These are phyloP conservation scores for Drosophila ogumai DNA, from an alignment of 1,140 invertebrate species.

Conservation along the genomic window DNA sequence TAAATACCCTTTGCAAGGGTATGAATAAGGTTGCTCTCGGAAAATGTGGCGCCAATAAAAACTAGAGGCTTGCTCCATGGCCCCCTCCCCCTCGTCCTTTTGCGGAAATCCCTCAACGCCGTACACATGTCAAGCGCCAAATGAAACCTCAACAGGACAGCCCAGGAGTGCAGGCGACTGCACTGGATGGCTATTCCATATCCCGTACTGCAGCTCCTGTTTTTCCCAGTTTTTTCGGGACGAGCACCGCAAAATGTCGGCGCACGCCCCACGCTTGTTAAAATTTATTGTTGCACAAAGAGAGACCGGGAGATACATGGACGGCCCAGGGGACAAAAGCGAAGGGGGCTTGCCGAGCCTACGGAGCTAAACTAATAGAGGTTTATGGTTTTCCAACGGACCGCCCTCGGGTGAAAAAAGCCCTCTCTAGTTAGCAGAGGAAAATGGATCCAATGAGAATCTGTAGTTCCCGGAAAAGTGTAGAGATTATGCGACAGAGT, in stretches of 20 bases:
- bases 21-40: slow-evolving; percentile 1
- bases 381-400: slow-evolving; percentile 44
- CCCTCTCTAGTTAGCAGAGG: slow-evolving; percentile 32
- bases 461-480: not conserved
- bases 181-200: slow-evolving; percentile 39
- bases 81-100: not conserved
- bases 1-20: not conserved
- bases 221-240: slow-evolving; percentile 39
- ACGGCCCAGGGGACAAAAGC: not conserved
- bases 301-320: slow-evolving; percentile 28
- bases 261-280: slow-evolving; percentile 74
- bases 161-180: slow-evolving; percentile 29
- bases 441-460: slow-evolving; percentile 22
- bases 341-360: slow-evolving; percentile 20
- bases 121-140: slow-evolving; percentile 80
- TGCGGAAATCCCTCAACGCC: slow-evolving; percentile 45
- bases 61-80: slow-evolving; percentile 19
- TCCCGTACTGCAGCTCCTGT: slow-evolving; percentile 23
- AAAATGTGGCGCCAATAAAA: slow-evolving; percentile 37
- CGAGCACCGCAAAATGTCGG: slow-evolving; percentile 68
- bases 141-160: slow-evolving; percentile 74
- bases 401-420: not conserved
- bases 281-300: slow-evolving; percentile 78
- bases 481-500: not conserved
- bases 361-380: slow-evolving; percentile 73